phyloP scores from a whole-genome alignment of 1,140 invertebrate species.

The Cyphomyrmex costatus region DNA sequence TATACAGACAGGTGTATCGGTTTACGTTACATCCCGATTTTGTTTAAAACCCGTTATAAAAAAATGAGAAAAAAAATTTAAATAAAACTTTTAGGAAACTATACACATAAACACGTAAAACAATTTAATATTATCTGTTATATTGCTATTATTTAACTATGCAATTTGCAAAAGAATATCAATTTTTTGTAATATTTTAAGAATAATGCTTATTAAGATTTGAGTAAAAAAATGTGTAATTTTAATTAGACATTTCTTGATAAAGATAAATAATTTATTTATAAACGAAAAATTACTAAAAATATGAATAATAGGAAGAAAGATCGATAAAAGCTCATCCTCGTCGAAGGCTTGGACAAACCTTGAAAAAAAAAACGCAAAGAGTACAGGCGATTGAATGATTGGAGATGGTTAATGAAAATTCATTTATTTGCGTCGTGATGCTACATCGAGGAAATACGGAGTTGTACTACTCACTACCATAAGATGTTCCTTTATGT shows the following conservation, averaged over 20 bases:
- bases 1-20: too few species aligned
- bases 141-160: too few species aligned
- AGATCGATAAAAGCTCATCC: not conserved
- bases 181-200: not conserved
- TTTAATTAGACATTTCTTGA: not conserved
- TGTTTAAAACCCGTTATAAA: too few species aligned
- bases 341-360: too few species aligned
- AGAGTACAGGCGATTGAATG: not conserved
- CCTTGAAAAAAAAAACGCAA: not conserved
- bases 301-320: constrained; percentile 12
- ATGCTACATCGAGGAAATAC: constrained; percentile 73
- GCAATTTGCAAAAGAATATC: not conserved
- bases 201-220: not conserved
- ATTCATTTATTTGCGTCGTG: constrained; percentile 82
- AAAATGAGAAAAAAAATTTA: too few species aligned
- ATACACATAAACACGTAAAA: too few species aligned
- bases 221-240: not conserved
- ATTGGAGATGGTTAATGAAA: constrained; percentile 79
- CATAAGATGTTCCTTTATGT: constrained; percentile 71
- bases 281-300: not conserved
- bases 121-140: too few species aligned
- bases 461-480: constrained; percentile 66
- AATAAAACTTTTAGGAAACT: too few species aligned
- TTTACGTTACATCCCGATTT: too few species aligned
- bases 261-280: constrained; percentile 41